Percentiles rank a stretch among this genome's conserved stretches.
Evolutionary conservation across 2,797 vertebrate genomes (phyloP).

Genomic region (Monodelphis domestica): DNA sequence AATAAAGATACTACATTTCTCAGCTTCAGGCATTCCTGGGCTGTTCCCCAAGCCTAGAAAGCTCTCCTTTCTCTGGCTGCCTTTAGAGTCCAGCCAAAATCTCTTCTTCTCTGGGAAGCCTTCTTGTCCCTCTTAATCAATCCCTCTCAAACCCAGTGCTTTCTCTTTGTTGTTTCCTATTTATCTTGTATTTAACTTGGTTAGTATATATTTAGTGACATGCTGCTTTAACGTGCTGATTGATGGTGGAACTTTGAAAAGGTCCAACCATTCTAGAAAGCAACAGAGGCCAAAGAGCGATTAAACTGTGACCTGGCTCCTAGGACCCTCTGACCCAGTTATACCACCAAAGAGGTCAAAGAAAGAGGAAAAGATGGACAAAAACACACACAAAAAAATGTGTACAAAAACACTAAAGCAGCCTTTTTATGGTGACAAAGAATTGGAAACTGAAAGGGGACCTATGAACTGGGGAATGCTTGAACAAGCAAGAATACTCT

Average conservation of each 20-base stretch:
- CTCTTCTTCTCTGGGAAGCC: background rate
- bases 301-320: background rate
- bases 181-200: background rate
- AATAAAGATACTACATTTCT: background rate
- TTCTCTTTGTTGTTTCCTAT: background rate
- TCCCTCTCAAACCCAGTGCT: background rate
- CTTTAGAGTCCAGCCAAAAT: background rate
- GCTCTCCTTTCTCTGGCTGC: background rate
- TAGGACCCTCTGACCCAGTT: background rate
- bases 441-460: background rate
- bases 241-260: background rate
- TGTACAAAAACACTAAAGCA: background rate
- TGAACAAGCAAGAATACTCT: background rate
- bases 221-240: background rate
- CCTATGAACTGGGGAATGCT: background rate
- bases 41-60: background rate
- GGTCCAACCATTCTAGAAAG: background rate
- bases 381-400: no score
- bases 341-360: background rate
- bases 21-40: background rate
- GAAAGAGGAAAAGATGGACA: background rate
- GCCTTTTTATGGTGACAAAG: background rate
- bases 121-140: no score
- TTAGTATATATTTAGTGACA: background rate
- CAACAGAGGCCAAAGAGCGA: background rate